phyloP scores from a whole-genome alignment of 2,113 vertebrate genomes.

The Takifugu flavidus region DNA sequence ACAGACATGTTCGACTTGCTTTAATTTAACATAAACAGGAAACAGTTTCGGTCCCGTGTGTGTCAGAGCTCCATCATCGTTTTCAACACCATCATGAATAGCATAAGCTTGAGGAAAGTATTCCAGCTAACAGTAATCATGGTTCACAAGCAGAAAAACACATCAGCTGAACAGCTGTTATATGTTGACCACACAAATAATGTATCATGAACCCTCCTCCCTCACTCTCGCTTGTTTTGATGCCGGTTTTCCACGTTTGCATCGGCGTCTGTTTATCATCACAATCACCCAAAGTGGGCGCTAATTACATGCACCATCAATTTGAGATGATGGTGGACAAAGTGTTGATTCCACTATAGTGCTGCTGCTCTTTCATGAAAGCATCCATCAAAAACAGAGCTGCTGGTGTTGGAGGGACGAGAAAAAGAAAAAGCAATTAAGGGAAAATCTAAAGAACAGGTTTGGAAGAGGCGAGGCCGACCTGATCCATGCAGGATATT shows the following conservation, averaged over 20 bases:
- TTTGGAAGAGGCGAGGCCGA: slow-evolving; percentile 31
- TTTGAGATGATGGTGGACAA: slow-evolving; percentile 61
- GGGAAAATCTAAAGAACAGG: slow-evolving; percentile 27
- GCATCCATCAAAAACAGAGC: slow-evolving; percentile 31
- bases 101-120: too few species aligned
- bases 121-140: too few species aligned
- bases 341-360: slow-evolving; percentile 61
- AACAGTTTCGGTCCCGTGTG: too few species aligned
- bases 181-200: slow-evolving; percentile 17
- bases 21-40: too few species aligned
- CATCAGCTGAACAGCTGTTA: too few species aligned
- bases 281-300: slow-evolving; percentile 67
- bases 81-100: too few species aligned
- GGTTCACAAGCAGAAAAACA: too few species aligned
- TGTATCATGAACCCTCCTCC: slow-evolving; percentile 9
- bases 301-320: slow-evolving; percentile 71
- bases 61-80: too few species aligned
- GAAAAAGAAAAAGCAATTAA: slow-evolving; percentile 8
- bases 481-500: slow-evolving; percentile 48
- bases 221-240: slow-evolving; percentile 35
- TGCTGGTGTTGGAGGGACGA: slow-evolving; percentile 21
- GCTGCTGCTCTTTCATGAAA: slow-evolving; percentile 56
- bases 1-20: too few species aligned
- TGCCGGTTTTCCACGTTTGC: slow-evolving; percentile 57
- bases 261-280: slow-evolving; percentile 68